Conservation (phyloP, 2,797 vertebrate genomes). For the Benthosema pterotum region DNA sequence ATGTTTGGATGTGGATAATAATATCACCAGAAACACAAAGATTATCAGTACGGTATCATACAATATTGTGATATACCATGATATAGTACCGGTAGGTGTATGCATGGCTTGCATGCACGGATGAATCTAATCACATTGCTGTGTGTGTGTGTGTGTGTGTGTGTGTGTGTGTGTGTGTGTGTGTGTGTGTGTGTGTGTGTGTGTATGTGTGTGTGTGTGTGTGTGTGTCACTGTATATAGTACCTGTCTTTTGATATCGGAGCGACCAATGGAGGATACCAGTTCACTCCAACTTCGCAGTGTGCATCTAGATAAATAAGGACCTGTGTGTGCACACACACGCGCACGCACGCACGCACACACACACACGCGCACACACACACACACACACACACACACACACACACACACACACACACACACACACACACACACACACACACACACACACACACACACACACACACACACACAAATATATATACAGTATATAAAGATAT, state of each 20-base stretch:
- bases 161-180: no score
- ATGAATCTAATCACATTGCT: not conserved
- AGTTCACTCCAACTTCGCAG: conserved; percentile 96
- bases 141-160: not conserved
- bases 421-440: no score
- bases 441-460: no score
- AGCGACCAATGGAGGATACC: conserved; percentile 95
- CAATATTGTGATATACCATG: no score
- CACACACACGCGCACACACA: not conserved
- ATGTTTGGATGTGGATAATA: no score
- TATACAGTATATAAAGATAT: no score
- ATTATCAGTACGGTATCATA: no score
- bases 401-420: conserved; percentile 1
- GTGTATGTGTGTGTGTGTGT: no score
- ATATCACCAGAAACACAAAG: no score
- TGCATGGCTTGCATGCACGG: not conserved
- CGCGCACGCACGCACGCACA: conserved; percentile 1
- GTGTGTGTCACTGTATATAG: no score
- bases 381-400: conserved; percentile 22
- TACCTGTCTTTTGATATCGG: conserved; percentile 99
- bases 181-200: not conserved
- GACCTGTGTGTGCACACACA: conserved; percentile 81
- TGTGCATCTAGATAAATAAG: conserved; percentile 97
- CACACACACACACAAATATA: no score
- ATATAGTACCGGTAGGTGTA: no score